Conservation (phyloP, 2,888 invertebrate genomes). For the Xestoiulus laeticollis region DNA sequence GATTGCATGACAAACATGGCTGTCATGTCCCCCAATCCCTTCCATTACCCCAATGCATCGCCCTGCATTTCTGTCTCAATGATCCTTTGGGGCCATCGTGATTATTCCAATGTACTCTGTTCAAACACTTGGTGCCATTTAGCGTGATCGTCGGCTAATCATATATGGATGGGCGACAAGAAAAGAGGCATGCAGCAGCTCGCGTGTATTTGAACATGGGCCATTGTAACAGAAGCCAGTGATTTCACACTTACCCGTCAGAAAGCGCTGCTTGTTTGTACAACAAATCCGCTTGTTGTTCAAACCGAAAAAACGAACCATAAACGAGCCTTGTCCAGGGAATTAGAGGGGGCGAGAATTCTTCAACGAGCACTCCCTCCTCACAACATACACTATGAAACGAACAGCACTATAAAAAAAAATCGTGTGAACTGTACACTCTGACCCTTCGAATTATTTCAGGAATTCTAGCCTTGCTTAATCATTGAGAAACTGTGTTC, state of each 20-base stretch:
- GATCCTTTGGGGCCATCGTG: slow-evolving; percentile 33
- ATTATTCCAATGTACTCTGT: not conserved
- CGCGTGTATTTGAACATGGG: not conserved
- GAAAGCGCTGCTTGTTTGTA: slow-evolving; percentile 8
- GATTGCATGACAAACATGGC: not conserved
- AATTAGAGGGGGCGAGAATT: not conserved
- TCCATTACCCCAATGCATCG: not conserved
- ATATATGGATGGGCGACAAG: slow-evolving; percentile 33
- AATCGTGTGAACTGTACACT: not conserved
- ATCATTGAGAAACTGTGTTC: not conserved
- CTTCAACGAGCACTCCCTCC: slow-evolving; percentile 1
- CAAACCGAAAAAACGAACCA: not conserved
- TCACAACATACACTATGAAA: not conserved
- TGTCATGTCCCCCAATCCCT: not conserved
- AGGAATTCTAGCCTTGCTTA: not conserved
- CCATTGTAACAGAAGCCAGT: slow-evolving; percentile 37
- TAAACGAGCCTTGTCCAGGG: not conserved
- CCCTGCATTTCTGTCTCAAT: slow-evolving; percentile 8
- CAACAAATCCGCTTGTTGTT: slow-evolving; percentile 34
- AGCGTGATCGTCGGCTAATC: slow-evolving; percentile 37
- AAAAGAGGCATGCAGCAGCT: slow-evolving; percentile 11
- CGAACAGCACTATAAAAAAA: not conserved
- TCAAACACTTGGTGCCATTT: slow-evolving; percentile 6
- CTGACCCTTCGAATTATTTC: not conserved
- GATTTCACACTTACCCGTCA: slow-evolving; percentile 25